These are phyloP conservation scores for Hypotaenidia philippensis DNA, from an alignment of 2,797 vertebrate genomes.

Conservation along the genomic window DNA sequence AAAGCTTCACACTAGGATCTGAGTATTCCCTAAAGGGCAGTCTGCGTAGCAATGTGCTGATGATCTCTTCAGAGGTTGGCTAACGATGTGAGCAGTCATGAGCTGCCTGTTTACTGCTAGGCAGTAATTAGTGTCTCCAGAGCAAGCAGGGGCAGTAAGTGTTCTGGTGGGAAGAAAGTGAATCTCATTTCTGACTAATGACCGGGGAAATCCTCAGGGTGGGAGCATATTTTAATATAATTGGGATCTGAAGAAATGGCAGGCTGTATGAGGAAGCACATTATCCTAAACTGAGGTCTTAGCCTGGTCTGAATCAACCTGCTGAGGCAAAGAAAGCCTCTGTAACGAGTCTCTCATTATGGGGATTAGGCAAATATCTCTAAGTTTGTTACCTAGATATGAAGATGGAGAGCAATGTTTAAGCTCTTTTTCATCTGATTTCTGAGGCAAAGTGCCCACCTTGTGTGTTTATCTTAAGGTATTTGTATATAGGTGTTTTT, in stretches of 20 bases:
- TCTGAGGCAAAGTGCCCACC: not conserved
- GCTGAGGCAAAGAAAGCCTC: not conserved
- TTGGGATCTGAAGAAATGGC: not conserved
- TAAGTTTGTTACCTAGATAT: not conserved
- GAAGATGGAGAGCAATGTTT: not conserved
- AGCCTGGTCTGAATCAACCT: not conserved
- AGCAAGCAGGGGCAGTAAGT: not conserved
- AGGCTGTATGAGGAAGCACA: not conserved
- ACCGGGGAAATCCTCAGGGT: constrained; percentile 19
- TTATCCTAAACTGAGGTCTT: not conserved
- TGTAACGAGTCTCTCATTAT: not conserved
- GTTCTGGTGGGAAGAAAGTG: constrained; percentile 29
- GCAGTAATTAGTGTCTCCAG: constrained; percentile 34
- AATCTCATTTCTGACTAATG: constrained; percentile 58
- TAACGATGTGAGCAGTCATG: not conserved
- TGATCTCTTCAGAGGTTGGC: not conserved
- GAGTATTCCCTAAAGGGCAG: not conserved
- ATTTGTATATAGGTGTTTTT: not conserved
- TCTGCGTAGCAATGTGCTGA: not conserved
- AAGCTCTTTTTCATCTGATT: not conserved
- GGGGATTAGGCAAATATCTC: not conserved
- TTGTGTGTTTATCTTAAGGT: not conserved
- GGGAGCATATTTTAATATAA: constrained; percentile 33
- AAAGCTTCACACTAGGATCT: not conserved
- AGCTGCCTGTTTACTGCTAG: constrained; percentile 6